phyloP scores from a whole-genome alignment of 2,888 invertebrate species.

The Suillia variegata region DNA sequence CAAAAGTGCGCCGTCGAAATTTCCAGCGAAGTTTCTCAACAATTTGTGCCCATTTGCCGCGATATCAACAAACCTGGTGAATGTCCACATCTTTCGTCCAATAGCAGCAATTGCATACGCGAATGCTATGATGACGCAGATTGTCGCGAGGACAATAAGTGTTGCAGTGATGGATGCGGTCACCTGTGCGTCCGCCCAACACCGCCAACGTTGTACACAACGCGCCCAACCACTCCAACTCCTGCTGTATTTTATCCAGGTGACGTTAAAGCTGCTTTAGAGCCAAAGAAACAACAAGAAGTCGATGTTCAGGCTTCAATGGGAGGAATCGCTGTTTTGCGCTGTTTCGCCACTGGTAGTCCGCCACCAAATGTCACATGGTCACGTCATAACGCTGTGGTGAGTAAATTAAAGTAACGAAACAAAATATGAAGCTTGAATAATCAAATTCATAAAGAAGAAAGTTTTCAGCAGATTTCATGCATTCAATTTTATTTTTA shows the following conservation, averaged over 20 bases:
- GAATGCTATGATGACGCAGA: constrained; percentile 83
- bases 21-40: constrained; percentile 38
- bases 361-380: constrained; percentile 80
- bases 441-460: no score
- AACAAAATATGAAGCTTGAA: neutral
- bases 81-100: constrained; percentile 66
- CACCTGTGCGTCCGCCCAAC: constrained; percentile 70
- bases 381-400: constrained; percentile 74
- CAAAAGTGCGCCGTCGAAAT: constrained; percentile 74
- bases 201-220: constrained; percentile 55
- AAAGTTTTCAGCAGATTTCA: no score
- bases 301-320: constrained; percentile 71
- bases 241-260: constrained; percentile 56
- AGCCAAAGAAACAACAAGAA: constrained; percentile 63
- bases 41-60: constrained; percentile 57
- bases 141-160: constrained; percentile 78
- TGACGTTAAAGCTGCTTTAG: constrained; percentile 57
- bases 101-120: constrained; percentile 66
- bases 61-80: constrained; percentile 69
- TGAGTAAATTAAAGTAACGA: constrained; percentile 55
- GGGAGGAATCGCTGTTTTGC: constrained; percentile 75
- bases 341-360: constrained; percentile 77
- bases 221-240: constrained; percentile 58
- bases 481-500: neutral
- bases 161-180: constrained; percentile 81